A percentile compares a stretch with the other conserved stretches of the same genome.
Conservation (phyloP, 2,113 vertebrate species). For the Camarhynchus parvulus region DNA sequence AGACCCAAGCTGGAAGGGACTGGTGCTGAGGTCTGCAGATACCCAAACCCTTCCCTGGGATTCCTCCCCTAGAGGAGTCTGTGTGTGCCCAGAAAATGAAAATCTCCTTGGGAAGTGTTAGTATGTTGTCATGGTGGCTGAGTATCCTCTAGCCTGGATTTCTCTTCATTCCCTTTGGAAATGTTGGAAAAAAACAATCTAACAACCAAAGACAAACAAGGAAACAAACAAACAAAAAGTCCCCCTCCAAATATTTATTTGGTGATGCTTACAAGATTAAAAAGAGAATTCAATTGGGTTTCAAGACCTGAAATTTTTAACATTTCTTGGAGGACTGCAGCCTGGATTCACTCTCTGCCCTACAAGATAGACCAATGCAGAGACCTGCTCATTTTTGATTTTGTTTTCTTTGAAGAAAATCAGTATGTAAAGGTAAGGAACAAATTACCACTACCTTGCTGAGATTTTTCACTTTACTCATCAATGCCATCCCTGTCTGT, state of each 20-base stretch:
- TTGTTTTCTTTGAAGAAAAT: background rate
- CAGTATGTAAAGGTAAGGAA: background rate
- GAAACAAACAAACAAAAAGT: background rate
- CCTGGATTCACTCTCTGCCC: fast-evolving
- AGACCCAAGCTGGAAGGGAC: background rate
- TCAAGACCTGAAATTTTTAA: background rate
- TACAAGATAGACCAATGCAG: background rate
- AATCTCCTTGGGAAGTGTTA: background rate
- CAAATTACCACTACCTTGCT: background rate
- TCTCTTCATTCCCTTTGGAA: background rate
- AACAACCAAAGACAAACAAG: background rate
- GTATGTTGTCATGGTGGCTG: background rate
- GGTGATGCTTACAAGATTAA: background rate
- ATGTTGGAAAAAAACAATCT: background rate
- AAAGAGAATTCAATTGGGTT: background rate
- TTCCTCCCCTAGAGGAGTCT: background rate
- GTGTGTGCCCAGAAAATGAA: background rate
- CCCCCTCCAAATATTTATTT: background rate
- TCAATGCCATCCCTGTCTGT: background rate
- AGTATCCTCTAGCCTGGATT: background rate
- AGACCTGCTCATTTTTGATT: fast-evolving
- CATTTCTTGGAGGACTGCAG: background rate
- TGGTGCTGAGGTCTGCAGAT: constrained; percentile 1
- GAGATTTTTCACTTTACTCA: background rate
- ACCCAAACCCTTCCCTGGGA: background rate